These are phyloP conservation scores for Steinernema khuongi DNA, from an alignment of 1,140 invertebrate species.

Conservation along the genomic window DNA sequence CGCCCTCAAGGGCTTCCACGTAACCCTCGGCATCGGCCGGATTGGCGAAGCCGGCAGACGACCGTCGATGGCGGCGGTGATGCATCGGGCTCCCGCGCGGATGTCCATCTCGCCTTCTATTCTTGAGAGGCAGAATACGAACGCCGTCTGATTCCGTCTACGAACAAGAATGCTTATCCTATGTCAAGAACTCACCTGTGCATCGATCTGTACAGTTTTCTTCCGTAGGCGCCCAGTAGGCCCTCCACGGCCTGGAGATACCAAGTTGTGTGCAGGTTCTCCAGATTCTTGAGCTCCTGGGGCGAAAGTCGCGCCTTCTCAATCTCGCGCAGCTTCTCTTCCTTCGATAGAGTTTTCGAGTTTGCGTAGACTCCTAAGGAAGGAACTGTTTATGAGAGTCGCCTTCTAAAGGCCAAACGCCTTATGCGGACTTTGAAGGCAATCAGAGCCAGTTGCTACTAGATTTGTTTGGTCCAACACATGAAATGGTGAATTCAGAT, in stretches of 20 bases:
- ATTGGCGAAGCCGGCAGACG: not conserved
- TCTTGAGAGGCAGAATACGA: not conserved
- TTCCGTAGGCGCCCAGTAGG: not conserved
- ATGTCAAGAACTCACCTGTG: not conserved
- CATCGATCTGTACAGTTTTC: slow-evolving; percentile 2
- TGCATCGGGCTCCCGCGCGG: not conserved
- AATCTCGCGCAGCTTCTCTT: not conserved
- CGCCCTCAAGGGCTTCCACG: not conserved
- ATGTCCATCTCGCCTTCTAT: not conserved
- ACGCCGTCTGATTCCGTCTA: not conserved
- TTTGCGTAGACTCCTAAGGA: too few relatives aligned
- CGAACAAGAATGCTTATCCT: not conserved
- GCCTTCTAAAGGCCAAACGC: too few relatives aligned
- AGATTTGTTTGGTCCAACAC: too few relatives aligned
- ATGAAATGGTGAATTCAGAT: too few relatives aligned
- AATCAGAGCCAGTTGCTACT: too few relatives aligned
- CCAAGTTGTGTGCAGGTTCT: not conserved
- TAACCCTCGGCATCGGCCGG: not conserved
- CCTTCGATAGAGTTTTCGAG: too few relatives aligned
- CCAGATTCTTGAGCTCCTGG: not conserved
- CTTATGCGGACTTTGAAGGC: too few relatives aligned
- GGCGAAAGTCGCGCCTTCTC: not conserved
- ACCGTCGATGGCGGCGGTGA: not conserved
- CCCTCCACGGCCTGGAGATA: not conserved
- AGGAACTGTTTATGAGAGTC: too few relatives aligned